Base-by-base conservation (phyloP, 2,113 vertebrate species). In the Nibea albiflora region DNA sequence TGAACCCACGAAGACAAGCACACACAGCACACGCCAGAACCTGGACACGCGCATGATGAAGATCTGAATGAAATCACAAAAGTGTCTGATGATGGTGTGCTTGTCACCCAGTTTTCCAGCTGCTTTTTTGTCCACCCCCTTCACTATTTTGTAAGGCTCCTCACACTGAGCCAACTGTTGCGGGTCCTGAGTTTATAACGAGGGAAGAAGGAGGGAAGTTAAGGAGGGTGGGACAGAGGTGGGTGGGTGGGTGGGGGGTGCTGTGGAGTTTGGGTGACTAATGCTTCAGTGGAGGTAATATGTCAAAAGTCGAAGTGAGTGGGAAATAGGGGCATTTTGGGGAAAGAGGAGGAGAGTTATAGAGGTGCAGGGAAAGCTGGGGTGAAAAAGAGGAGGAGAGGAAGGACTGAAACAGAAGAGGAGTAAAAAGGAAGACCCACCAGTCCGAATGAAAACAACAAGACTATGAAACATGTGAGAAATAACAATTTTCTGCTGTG, bases 101-200 rank as follows among this genome's bases (percentile, higher is more conserved):
- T 47, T 69, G 52, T 56, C 66, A 67, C 57, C 20, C 14, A 35
- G 56, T 65, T 70, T 69, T 26, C 3, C 54, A 83, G 80, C 78
- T 81, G 49, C 35, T 67, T 24, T 63, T 54, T 31, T 35, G 31
- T 50, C 54, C 20, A 47, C 6, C 28, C 62, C 54, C 61, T 54
- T 65, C 16, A 11, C 76, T 58, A 8, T 15, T 15, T 69, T 78
- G 73, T 73, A 57, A 61, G 78, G 50, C 54, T 66, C 66, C 8
- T 69, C 24, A 68, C 71, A 80, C 64, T 86, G 83, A 91, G 83
- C 68, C 74, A 67, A 58, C 57, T 69, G 56, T 54, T 61, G 76
- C 10, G 16, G 81, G 67, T 62, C 68, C 80, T 54, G 12, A 78
- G 73, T 92, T 93, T 94, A 90, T 94, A 94, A 88, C 60, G 57